A percentile compares a stretch with the other conserved stretches of the same genome.
These are phyloP conservation scores for Dromas ardeola DNA, from an alignment of 2,113 vertebrate genomes.

Conservation along the genomic window DNA sequence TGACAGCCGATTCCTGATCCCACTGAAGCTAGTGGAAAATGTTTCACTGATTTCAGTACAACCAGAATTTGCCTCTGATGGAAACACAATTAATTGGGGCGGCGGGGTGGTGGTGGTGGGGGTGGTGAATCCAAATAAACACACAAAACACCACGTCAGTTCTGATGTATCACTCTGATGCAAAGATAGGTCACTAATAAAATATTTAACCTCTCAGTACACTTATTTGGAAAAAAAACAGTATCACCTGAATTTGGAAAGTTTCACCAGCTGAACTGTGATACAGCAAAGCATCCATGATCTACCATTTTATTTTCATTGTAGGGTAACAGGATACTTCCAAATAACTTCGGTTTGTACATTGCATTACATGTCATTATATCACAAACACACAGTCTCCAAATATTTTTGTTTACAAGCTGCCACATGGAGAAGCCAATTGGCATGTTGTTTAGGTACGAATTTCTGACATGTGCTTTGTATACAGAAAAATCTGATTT, in stretches of 20 bases:
- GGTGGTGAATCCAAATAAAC: not conserved
- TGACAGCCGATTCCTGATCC: not conserved
- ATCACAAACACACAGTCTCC: constrained; percentile 40
- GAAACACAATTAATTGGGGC: not conserved
- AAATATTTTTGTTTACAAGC: constrained; percentile 66
- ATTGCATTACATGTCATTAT: constrained; percentile 13
- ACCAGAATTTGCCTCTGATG: not conserved
- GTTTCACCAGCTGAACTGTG: constrained; percentile 1
- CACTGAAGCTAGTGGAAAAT: not conserved
- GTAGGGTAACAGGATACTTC: not conserved
- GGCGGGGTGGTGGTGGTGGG: no score
- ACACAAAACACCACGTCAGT: not conserved
- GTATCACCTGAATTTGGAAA: not conserved
- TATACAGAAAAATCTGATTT: constrained; percentile 37
- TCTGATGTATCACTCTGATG: not conserved
- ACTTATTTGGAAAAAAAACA: not conserved
- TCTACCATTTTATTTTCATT: constrained; percentile 44
- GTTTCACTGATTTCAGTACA: not conserved
- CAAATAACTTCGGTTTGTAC: constrained; percentile 33
- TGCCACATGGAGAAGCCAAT: constrained; percentile 67
- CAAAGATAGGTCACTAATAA: not conserved
- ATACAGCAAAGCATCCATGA: not conserved
- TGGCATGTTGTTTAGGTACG: constrained; percentile 52
- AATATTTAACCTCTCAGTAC: not conserved
- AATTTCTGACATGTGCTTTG: constrained; percentile 50